Percentiles rank a stretch among this genome's conserved stretches.
Evolutionary conservation across 2,113 vertebrate species (phyloP).

Genomic region (Bos indicus): DNA sequence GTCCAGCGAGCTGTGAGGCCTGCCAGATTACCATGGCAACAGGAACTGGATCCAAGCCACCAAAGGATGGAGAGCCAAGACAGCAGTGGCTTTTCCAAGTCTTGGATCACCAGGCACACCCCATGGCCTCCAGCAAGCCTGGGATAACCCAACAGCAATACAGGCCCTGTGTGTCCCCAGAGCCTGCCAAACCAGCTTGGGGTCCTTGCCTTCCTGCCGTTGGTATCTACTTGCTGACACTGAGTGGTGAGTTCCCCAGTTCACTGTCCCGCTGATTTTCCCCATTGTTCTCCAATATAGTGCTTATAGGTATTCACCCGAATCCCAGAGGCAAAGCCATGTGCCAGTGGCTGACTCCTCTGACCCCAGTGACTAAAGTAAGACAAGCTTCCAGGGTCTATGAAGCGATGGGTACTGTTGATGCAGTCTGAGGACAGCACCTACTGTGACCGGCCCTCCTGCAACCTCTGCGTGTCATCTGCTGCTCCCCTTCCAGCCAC

Average conservation of each 20-base stretch:
- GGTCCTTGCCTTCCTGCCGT: accelerated
- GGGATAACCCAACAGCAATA: accelerated
- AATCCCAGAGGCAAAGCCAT: not conserved
- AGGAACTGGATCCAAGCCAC: not conserved
- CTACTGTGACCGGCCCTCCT: not conserved
- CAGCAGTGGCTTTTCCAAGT: not conserved
- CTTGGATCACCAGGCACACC: not conserved
- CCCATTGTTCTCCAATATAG: not conserved
- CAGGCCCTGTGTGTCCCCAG: not conserved
- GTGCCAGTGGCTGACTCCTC: not conserved
- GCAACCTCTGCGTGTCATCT: accelerated
- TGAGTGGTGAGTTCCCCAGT: accelerated
- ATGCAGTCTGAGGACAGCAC: not conserved
- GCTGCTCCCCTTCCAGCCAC: not conserved
- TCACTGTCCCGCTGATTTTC: not conserved
- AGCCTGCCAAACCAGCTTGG: accelerated
- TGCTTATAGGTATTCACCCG: not conserved
- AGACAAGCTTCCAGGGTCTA: not conserved
- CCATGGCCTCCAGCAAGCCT: not conserved
- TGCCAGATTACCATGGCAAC: not conserved
- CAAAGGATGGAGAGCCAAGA: not conserved
- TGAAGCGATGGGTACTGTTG: not conserved
- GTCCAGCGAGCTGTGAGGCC: not conserved
- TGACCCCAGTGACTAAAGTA: not conserved
- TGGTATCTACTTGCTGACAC: accelerated